Evolutionary conservation across 92 coral and sea anemone genomes (phyloP), one percentile per base, ranked within the genome.

Genomic region (Siderastrea radians): DNA sequence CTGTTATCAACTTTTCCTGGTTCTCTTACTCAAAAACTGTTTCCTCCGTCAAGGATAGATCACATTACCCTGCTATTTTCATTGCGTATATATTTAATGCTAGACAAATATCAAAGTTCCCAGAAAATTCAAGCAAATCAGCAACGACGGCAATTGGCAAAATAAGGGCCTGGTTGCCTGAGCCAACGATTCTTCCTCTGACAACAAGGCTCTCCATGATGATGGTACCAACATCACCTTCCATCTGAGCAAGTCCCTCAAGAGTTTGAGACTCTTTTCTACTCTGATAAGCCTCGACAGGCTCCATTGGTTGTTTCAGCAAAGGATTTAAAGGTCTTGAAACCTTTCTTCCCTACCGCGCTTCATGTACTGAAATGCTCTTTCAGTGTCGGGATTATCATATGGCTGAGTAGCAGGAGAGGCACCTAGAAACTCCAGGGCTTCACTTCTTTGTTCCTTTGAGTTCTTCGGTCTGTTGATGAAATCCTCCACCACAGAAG

Each of bases 161-260:
- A 17, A 93, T 81, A 5, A 94, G 64, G 81, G 82, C 92, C 0
- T 87, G 38, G 60, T 83, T 86, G 3, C 54, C 52, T 3, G 87
- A 77, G 43, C 93, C 91, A 3, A 94, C 88, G 14, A 94, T 86
- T 78, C 96, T 81, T 67, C 91, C 96, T 71, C 93, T 75, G 91
- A 26, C 38, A 26, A 26, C 38, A 26, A 26, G 38, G 38, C 38
- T 26, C 0, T 26, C 38, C 38, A 26, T 82, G 47, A 71, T 86
- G 43, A 86, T 86, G 14, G 97, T 90, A 57, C 86, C 87, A 6
- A 55, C 49, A 55, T 89, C 82, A 12, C 92, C 86, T 75, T 80
- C 85, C 45, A 92, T 82, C 6, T n/a, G 46, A 62, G 0, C 38
- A 26, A 26, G 38, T 26, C 0, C 38, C 38, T 26, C 38, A 26